These are phyloP conservation scores for Pachyseris speciosa DNA, from an alignment of 64 coral and sea anemone species.

Conservation along the genomic window DNA sequence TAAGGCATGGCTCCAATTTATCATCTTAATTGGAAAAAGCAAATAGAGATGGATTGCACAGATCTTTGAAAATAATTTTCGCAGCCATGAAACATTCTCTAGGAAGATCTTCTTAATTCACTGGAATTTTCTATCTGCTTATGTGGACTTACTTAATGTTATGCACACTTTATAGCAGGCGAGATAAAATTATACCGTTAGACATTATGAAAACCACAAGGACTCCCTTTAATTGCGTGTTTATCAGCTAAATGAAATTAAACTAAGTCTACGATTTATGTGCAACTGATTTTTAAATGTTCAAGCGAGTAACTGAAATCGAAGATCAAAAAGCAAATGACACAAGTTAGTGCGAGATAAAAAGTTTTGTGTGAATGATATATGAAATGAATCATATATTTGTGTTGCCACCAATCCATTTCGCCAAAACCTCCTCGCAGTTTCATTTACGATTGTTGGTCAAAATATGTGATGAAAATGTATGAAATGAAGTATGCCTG, in stretches of 20 bases:
- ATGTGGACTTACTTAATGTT: not conserved
- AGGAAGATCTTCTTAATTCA: not conserved
- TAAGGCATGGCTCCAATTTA: not conserved
- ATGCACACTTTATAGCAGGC: not conserved
- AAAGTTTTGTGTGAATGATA: too few species aligned
- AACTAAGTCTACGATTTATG: not conserved
- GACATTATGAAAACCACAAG: not conserved
- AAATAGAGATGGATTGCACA: not conserved
- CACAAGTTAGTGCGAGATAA: too few species aligned
- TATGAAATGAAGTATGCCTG: not conserved
- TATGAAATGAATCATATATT: too few species aligned
- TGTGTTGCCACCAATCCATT: too few species aligned
- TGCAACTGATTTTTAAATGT: too few species aligned
- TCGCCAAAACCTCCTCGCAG: too few species aligned
- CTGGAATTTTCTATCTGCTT: not conserved
- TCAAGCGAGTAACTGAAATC: too few species aligned
- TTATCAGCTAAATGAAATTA: not conserved
- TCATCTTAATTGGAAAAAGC: not conserved
- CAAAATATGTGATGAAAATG: not conserved
- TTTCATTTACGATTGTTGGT: not conserved
- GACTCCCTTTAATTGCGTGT: not conserved
- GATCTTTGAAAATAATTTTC: not conserved
- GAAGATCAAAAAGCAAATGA: too few species aligned
- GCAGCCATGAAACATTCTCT: not conserved
- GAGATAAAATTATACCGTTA: not conserved